A percentile compares a stretch with the other conserved stretches of the same genome.
These are phyloP conservation scores for Troglohyphantes excavatus DNA, from an alignment of 2,888 invertebrate species.

Conservation along the genomic window DNA sequence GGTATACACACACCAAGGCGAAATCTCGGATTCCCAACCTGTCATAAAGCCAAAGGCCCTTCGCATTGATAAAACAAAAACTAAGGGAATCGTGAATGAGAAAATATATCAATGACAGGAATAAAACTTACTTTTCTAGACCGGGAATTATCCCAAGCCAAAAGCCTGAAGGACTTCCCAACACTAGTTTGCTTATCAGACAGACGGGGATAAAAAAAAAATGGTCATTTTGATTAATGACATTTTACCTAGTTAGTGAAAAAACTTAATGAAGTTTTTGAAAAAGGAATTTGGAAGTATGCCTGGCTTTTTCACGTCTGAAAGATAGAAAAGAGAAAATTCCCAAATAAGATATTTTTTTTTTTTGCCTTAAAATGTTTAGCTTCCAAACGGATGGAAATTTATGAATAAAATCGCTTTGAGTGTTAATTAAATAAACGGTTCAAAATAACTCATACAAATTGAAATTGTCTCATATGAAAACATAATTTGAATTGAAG, in stretches of 20 bases:
- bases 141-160: no score
- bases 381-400: no score
- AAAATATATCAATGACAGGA: neutral
- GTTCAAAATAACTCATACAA: no score
- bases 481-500: no score
- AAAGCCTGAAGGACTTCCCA: neutral
- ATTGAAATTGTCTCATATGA: no score
- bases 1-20: neutral
- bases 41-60: neutral
- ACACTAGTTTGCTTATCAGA: neutral
- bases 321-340: neutral
- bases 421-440: no score
- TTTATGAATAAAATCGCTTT: no score
- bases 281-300: neutral
- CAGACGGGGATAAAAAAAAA: neutral
- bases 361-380: no score
- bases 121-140: neutral
- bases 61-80: constrained; percentile 1
- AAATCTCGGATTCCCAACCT: neutral
- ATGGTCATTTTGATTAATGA: neutral
- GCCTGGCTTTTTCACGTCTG: neutral
- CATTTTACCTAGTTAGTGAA: neutral
- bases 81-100: neutral
- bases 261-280: neutral
- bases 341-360: no score